Evolutionary conservation across 2,113 vertebrate genomes (phyloP).

Genomic region (Daubentonia madagascariensis): DNA sequence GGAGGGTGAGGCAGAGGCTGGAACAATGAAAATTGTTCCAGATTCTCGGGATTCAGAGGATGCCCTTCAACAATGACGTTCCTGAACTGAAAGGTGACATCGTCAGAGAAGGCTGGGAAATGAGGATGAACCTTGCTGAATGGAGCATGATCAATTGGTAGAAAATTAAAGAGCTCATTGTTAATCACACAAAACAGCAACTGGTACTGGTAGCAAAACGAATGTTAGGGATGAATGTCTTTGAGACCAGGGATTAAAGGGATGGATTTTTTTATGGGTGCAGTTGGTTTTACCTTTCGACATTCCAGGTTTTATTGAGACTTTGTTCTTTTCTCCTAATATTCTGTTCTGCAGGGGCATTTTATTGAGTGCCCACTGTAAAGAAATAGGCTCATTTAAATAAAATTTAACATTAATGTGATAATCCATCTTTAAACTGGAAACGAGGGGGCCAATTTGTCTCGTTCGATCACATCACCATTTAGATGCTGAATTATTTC

Average conservation of each 20-base stretch:
- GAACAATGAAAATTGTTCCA: background rate
- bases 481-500: background rate
- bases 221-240: background rate
- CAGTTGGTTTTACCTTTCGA: background rate
- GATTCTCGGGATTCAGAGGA: background rate
- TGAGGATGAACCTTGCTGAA: background rate
- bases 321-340: background rate
- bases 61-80: background rate
- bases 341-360: background rate
- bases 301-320: background rate
- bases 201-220: background rate
- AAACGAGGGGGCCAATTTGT: constrained; percentile 20
- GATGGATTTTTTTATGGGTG: background rate
- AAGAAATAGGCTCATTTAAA: constrained; percentile 33
- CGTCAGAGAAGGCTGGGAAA: background rate
- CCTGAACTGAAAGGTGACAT: background rate
- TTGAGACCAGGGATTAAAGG: background rate
- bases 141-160: background rate
- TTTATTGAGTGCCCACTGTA: background rate
- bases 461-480: background rate
- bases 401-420: constrained; percentile 37
- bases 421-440: constrained; percentile 26
- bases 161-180: background rate
- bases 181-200: background rate
- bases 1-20: background rate